These are phyloP conservation scores for Lasiurus cinereus DNA, from an alignment of 2,113 vertebrate genomes.

Conservation along the genomic window DNA sequence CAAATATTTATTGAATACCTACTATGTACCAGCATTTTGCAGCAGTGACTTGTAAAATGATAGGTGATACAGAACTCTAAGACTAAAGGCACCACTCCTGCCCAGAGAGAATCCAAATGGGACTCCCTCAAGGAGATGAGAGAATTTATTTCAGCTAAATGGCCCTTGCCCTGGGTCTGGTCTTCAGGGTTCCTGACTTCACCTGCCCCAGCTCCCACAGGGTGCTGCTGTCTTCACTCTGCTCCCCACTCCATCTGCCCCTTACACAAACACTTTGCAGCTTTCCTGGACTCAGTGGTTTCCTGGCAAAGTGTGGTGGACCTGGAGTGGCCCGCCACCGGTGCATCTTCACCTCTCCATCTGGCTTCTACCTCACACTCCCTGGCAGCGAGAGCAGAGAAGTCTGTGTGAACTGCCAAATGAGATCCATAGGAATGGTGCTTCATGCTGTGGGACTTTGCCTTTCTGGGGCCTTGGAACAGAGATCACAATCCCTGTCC, in stretches of 20 bases:
- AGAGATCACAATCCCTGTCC: background rate
- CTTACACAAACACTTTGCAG: background rate
- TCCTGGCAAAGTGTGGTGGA: background rate
- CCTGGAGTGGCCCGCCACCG: background rate
- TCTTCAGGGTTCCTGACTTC: background rate
- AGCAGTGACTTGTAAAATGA: conserved; percentile 1
- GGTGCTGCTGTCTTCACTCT: background rate
- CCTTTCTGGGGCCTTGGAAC: background rate
- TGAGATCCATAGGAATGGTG: background rate
- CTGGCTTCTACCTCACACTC: background rate
- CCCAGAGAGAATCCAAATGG: background rate
- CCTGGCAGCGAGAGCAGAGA: background rate
- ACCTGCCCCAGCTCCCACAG: background rate
- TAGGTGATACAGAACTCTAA: background rate
- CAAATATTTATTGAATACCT: conserved; percentile 59
- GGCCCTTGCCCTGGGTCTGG: background rate
- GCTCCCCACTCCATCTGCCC: background rate
- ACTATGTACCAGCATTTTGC: conserved; percentile 22
- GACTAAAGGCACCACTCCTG: background rate
- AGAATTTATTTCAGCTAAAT: background rate
- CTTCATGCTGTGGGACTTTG: background rate
- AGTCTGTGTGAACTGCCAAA: background rate
- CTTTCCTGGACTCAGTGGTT: background rate
- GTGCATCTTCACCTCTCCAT: background rate
- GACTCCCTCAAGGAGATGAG: background rate